Evolutionary conservation across 2,113 vertebrate species (phyloP).

Genomic region (Atractosteus spatula): DNA sequence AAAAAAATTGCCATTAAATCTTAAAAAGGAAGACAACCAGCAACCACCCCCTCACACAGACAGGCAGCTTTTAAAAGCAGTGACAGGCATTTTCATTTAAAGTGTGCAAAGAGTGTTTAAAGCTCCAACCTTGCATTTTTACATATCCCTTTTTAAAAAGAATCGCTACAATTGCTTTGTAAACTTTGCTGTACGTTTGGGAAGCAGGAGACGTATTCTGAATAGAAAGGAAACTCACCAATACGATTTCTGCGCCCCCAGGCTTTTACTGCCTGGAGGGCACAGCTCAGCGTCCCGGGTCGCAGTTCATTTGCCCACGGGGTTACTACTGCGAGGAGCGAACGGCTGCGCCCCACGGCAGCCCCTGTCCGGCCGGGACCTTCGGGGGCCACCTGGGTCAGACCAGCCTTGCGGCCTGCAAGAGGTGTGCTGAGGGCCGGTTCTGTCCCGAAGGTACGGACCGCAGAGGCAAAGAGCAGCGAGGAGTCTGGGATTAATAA

Average conservation of each 20-base stretch:
- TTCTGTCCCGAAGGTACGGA: constrained; percentile 71
- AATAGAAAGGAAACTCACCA: neutral
- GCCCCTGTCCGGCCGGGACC: constrained; percentile 75
- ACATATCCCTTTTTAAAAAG: too few relatives aligned
- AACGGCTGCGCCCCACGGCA: constrained; percentile 63
- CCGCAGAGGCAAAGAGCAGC: neutral
- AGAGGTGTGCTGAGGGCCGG: constrained; percentile 70
- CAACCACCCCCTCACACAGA: too few relatives aligned
- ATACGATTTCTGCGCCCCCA: constrained; percentile 25
- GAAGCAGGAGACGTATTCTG: too few relatives aligned
- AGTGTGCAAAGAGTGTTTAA: too few relatives aligned
- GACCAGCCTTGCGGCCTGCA: constrained; percentile 73
- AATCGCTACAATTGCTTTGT: too few relatives aligned
- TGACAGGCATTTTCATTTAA: too few relatives aligned
- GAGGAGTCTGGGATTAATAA: too few relatives aligned
- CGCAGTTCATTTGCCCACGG: constrained; percentile 67
- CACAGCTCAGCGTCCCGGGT: constrained; percentile 58
- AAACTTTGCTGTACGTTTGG: too few relatives aligned
- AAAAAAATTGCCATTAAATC: too few relatives aligned
- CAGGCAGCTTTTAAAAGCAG: too few relatives aligned
- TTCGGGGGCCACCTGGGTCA: constrained; percentile 72
- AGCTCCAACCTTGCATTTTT: too few relatives aligned
- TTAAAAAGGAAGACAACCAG: too few relatives aligned
- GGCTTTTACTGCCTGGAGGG: constrained; percentile 78
- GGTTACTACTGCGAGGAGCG: constrained; percentile 77